Conservation (phyloP, 2,888 invertebrate genomes). For the Entomobrya multifasciata region DNA sequence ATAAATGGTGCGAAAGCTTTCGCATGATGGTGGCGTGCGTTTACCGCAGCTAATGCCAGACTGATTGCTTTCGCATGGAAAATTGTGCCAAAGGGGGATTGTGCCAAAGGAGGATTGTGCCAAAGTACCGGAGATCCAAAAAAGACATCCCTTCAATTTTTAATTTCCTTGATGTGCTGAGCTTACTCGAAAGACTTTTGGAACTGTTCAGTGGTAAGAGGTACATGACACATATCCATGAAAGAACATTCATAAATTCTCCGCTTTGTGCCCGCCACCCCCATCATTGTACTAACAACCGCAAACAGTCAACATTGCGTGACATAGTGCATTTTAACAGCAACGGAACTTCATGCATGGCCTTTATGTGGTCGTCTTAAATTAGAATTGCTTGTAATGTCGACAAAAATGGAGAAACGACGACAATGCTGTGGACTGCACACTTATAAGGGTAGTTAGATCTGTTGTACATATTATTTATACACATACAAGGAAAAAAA, state of each 20-base stretch:
- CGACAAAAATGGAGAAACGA: neutral
- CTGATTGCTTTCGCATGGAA: too few species aligned
- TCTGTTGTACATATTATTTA: neutral
- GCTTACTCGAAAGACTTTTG: neutral
- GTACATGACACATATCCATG: conserved; percentile 31
- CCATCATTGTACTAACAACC: neutral
- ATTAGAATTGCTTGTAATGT: conserved; percentile 34
- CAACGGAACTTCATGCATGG: conserved; percentile 40
- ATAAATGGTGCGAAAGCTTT: too few species aligned
- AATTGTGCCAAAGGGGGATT: too few species aligned
- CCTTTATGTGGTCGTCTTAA: conserved; percentile 23
- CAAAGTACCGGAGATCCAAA: too few species aligned
- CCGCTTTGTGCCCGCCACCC: neutral
- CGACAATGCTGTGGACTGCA: conserved; percentile 5
- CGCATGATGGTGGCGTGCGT: neutral
- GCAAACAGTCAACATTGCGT: conserved; percentile 52
- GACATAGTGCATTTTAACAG: conserved; percentile 56
- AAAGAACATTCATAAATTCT: conserved; percentile 12
- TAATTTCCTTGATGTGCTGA: conserved; percentile 55
- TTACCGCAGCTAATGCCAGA: too few species aligned
- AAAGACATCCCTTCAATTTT: conserved; percentile 45
- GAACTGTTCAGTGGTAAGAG: conserved; percentile 26
- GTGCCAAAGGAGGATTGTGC: too few species aligned
- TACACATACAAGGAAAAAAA: neutral
- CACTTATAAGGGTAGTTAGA: too few species aligned